Evolutionary conservation across 2,888 invertebrate genomes (phyloP).

Genomic region (Litoditis marina): DNA sequence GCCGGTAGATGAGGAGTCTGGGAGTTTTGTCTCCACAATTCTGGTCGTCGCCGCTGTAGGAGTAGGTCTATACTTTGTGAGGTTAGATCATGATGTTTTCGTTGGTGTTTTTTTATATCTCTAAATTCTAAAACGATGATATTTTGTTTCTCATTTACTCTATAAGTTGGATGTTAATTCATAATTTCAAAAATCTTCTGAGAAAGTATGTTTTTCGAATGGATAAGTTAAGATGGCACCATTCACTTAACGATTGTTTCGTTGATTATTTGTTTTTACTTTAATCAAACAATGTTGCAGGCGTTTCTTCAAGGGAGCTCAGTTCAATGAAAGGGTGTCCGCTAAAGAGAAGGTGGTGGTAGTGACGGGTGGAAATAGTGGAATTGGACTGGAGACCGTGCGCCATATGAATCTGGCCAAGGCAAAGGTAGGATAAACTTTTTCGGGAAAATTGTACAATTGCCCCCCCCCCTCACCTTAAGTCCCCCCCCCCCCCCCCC

Average conservation of each 20-base stretch:
- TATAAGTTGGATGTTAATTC: no score
- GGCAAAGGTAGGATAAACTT: constrained; percentile 43
- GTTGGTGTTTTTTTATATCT: not conserved
- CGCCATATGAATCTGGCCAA: constrained; percentile 52
- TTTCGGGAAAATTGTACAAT: no score
- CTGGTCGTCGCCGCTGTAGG: constrained; percentile 11
- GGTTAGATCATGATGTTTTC: no score
- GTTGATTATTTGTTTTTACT: not conserved
- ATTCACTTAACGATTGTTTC: no score
- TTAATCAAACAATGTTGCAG: constrained; percentile 21
- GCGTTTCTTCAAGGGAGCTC: constrained; percentile 55
- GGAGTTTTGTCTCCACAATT: constrained; percentile 16
- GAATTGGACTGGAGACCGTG: constrained; percentile 72
- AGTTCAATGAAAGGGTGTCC: constrained; percentile 56
- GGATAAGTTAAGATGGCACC: no score
- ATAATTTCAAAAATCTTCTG: no score
- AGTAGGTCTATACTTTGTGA: constrained; percentile 17
- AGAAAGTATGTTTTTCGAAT: no score
- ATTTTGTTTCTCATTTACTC: no score
- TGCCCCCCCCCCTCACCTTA: no score
- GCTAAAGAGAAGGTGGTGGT: constrained; percentile 76
- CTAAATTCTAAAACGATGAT: no score
- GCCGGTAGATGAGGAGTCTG: no score
- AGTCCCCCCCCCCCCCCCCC: no score
- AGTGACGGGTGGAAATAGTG: constrained; percentile 81